phyloP scores from a whole-genome alignment of 2,888 invertebrate species.

The Nudaria mundana region DNA sequence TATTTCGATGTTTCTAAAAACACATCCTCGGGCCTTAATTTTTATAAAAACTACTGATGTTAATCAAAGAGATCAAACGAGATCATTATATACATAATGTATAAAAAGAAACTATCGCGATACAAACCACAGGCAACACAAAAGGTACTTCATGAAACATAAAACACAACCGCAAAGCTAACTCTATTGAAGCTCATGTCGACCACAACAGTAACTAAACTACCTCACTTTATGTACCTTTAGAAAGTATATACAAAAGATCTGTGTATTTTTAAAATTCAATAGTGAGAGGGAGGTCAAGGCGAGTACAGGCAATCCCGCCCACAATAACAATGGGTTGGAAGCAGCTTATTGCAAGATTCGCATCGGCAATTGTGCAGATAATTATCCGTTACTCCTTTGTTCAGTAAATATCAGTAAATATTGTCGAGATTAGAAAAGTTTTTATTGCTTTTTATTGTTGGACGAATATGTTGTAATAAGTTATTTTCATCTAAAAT shows the following conservation, averaged over 20 bases:
- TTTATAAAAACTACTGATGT: too few relatives aligned
- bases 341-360: constrained; percentile 17
- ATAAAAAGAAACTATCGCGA: too few relatives aligned
- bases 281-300: constrained; percentile 19
- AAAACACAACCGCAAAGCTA: not conserved
- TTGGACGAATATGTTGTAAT: not conserved
- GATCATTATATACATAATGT: too few relatives aligned
- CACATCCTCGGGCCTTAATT: too few relatives aligned
- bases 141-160: not conserved
- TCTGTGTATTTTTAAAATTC: constrained; percentile 30
- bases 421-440: constrained; percentile 12
- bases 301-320: constrained; percentile 26
- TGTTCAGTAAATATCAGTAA: constrained; percentile 6
- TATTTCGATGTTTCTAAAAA: too few relatives aligned
- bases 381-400: constrained; percentile 21
- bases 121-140: not conserved
- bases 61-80: too few relatives aligned
- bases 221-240: constrained; percentile 7
- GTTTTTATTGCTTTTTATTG: constrained; percentile 7
- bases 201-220: constrained; percentile 6
- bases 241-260: not conserved
- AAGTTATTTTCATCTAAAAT: not conserved
- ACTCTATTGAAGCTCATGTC: constrained; percentile 3
- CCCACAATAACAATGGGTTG: constrained; percentile 12
- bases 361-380: constrained; percentile 8